These are phyloP conservation scores for Itoplectis maculator DNA, from an alignment of 2,888 invertebrate genomes.

Conservation along the genomic window DNA sequence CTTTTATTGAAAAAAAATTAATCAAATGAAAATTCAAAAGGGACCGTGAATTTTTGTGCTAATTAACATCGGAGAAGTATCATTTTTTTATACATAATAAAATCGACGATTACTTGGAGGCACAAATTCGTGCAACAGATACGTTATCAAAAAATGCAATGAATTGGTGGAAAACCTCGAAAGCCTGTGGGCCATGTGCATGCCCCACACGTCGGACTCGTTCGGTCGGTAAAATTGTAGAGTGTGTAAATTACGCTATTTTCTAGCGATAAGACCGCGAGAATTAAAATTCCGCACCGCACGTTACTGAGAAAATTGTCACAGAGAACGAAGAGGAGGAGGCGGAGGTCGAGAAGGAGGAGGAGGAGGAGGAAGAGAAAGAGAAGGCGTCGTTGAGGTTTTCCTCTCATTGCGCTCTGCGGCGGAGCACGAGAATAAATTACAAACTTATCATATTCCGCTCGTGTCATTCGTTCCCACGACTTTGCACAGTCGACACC, in stretches of 20 bases:
- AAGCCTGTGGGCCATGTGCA: background rate
- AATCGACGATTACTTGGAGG: background rate
- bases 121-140: background rate
- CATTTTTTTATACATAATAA: too few species aligned
- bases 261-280: conserved; percentile 16
- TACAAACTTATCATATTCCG: conserved; percentile 6
- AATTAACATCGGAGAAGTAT: too few species aligned
- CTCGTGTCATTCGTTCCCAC: background rate
- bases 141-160: background rate
- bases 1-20: too few species aligned
- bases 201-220: background rate
- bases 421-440: background rate
- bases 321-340: too few species aligned
- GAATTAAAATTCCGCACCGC: background rate
- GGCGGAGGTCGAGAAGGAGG: too few species aligned
- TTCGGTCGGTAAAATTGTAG: background rate
- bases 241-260: conserved; percentile 25
- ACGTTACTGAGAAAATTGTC: conserved; percentile 24
- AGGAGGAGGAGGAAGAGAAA: too few species aligned
- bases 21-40: too few species aligned
- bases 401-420: conserved; percentile 2
- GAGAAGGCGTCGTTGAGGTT: background rate
- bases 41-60: too few species aligned
- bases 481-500: background rate
- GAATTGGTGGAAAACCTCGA: too few species aligned